These are phyloP conservation scores for Cliona cf. orientalis DNA, from an alignment of 37 sponge, comb jelly and placozoan genomes.

Conservation along the genomic window DNA sequence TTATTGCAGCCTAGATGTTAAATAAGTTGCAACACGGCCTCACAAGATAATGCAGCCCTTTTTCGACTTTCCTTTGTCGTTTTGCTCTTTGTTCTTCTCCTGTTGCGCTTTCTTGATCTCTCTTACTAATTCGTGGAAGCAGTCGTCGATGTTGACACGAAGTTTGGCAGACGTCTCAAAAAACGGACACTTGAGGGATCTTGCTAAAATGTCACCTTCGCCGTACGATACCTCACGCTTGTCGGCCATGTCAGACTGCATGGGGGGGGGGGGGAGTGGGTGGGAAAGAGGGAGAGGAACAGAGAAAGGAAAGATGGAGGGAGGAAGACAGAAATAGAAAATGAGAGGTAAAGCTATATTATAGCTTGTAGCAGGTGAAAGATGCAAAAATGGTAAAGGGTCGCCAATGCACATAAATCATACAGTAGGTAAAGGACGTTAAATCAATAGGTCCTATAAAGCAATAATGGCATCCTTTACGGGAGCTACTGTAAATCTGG, in stretches of 20 bases:
- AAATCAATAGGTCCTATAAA: too few relatives aligned
- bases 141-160: slow-evolving; percentile 75
- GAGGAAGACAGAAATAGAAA: not conserved
- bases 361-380: too few relatives aligned
- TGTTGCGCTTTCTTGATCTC: slow-evolving; percentile 76
- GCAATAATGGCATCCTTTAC: too few relatives aligned
- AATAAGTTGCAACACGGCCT: slow-evolving; percentile 2
- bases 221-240: slow-evolving; percentile 71
- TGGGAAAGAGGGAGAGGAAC: too few relatives aligned
- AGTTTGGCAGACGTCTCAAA: slow-evolving; percentile 82
- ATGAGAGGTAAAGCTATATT: too few relatives aligned
- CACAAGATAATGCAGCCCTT: slow-evolving; percentile 49
- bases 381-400: too few relatives aligned
- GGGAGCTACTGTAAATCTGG: too few relatives aligned
- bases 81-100: slow-evolving; percentile 31
- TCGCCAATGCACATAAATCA: too few relatives aligned
- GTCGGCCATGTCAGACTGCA: slow-evolving; percentile 73
- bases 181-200: slow-evolving; percentile 74
- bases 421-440: too few relatives aligned
- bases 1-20: not conserved
- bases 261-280: not conserved
- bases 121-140: slow-evolving; percentile 82
- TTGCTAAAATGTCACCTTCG: slow-evolving; percentile 72
- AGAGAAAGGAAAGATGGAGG: not conserved
- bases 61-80: slow-evolving; percentile 12